Base-by-base conservation (phyloP, 2,888 invertebrate genomes). In the Stictocephala bisonia region DNA sequence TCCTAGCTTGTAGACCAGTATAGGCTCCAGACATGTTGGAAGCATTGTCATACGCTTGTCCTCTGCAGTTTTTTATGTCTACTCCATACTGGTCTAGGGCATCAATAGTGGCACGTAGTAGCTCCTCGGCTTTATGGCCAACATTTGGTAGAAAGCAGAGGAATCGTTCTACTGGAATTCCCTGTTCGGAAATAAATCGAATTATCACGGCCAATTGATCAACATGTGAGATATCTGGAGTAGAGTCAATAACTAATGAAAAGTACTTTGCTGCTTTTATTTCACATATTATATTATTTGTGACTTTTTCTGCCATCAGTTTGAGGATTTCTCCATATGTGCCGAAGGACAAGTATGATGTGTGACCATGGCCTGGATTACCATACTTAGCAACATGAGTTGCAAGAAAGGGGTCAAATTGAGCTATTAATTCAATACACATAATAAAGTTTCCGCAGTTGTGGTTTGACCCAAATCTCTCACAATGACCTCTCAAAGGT, bases 281-380 rank as follows among this genome's bases (percentile, higher is more conserved):
- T 79, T 81, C 80, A 48, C 76, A 73, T 11, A 80, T 29, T 76
- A 81, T 80, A 40, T 26, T 77, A 71, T 77, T 78, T 53, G 73
- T 40, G 22, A 80, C 78, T 66, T 79, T 77, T 68, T 79, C 64
- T 75, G 76, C 79, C 79, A 82, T 81, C 73, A 81, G 48, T 9
- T 80, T 72, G 78, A 80, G 80, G 76, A 82, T 80, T 76, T 82
- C 80, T 67, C 81, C 78, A 77, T 80, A 80, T 22, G 79, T 81
- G 74, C 77, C 81, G 15, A 78, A 78, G 67, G 77, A 77, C 71
- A 79, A 74, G 77, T 79, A 80, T 67, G 83, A 75, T 74, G 79
- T 75, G 51, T 73, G 67, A 6, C 78, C 80, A 71, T 76, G 78
- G 68, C 77, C 79, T 27, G 40, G 73, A 75, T 79, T 80, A 13